Percentiles rank a stretch among this genome's conserved stretches.
Evolutionary conservation across 2,888 invertebrate species (phyloP).

Genomic region (Stenichneumon culpator): DNA sequence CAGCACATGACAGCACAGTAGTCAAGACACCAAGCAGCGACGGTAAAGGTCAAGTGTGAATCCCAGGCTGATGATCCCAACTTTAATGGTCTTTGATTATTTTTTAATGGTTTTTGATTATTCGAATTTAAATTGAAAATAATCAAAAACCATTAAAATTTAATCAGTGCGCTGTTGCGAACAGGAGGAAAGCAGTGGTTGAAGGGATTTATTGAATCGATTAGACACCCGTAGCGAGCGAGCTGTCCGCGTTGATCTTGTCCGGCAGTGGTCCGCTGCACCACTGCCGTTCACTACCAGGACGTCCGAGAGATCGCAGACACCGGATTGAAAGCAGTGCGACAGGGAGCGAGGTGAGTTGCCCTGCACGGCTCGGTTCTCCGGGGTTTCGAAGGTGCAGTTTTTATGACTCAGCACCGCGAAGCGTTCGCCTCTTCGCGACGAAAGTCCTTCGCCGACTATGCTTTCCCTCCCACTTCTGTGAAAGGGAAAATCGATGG

Average conservation of each 20-base stretch:
- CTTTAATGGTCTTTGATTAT: no score
- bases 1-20: no score
- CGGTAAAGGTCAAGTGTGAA: no score
- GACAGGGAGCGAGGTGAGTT: slow-evolving; percentile 43
- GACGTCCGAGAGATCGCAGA: not conserved
- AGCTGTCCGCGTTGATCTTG: not conserved
- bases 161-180: slow-evolving; percentile 13
- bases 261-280: slow-evolving; percentile 1
- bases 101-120: no score
- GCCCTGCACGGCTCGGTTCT: slow-evolving; percentile 17
- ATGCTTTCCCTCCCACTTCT: slow-evolving; percentile 27
- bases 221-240: slow-evolving; percentile 22
- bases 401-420: slow-evolving; percentile 26
- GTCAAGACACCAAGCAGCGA: no score
- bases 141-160: no score
- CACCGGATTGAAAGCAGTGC: slow-evolving; percentile 24
- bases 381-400: slow-evolving; percentile 48
- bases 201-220: slow-evolving; percentile 59
- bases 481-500: slow-evolving; percentile 45
- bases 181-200: slow-evolving; percentile 19
- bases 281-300: not conserved
- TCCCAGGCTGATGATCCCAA: no score
- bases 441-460: slow-evolving; percentile 31
- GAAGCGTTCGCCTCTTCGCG: slow-evolving; percentile 32
- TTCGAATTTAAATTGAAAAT: no score